phyloP scores from a whole-genome alignment of 2,888 invertebrate genomes.

The Sesamia inferens region DNA sequence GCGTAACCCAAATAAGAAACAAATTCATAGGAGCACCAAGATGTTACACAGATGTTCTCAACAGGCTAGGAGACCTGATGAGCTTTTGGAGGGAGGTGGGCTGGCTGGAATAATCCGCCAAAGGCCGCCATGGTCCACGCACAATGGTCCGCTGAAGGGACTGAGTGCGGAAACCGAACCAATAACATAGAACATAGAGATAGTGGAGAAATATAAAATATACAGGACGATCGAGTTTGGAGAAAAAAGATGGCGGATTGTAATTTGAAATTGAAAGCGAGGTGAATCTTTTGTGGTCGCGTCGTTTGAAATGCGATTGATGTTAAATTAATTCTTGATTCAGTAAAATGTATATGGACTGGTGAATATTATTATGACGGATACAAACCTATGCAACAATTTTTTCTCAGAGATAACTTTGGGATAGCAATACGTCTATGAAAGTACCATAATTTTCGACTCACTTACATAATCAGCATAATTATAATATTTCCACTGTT shows the following conservation, averaged over 20 bases:
- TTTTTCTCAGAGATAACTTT: not conserved
- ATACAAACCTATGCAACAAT: not conserved
- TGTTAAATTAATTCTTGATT: not conserved
- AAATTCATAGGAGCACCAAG: too few relatives aligned
- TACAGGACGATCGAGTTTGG: conserved; percentile 8
- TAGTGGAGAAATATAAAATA: conserved; percentile 34
- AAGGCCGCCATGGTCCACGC: too few relatives aligned
- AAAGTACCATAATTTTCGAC: not conserved
- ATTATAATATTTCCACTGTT: not conserved
- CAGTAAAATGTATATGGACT: not conserved
- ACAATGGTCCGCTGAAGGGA: too few relatives aligned
- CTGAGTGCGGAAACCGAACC: too few relatives aligned
- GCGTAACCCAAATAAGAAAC: too few relatives aligned
- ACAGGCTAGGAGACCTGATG: too few relatives aligned
- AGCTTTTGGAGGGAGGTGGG: too few relatives aligned
- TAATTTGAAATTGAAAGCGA: conserved; percentile 17
- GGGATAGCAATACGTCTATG: not conserved
- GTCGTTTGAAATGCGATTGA: not conserved
- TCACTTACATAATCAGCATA: not conserved
- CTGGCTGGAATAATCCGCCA: too few relatives aligned
- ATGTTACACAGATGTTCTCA: too few relatives aligned
- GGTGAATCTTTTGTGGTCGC: conserved; percentile 16
- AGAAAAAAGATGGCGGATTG: conserved; percentile 19
- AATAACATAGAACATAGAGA: too few relatives aligned
- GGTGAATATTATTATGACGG: not conserved